phyloP scores from a whole-genome alignment of 1,140 invertebrate species.

The Pogonus chalceus region DNA sequence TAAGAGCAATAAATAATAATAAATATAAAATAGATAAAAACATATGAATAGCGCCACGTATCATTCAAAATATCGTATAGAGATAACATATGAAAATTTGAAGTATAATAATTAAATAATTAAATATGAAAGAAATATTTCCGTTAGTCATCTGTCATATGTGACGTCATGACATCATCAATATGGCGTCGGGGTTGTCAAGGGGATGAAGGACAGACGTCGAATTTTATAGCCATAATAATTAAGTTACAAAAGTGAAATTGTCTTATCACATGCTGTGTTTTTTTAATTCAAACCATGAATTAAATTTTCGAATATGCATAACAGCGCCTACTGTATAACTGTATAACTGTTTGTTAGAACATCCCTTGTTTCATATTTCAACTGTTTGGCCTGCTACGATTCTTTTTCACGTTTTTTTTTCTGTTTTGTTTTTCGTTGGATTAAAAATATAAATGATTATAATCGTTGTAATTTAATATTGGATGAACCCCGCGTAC shows the following conservation, averaged over 20 bases:
- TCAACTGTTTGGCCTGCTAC: neutral
- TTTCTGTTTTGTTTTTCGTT: neutral
- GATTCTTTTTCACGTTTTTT: neutral
- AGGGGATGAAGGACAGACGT: neutral
- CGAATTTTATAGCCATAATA: slow-evolving; percentile 2
- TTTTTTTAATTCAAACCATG: neutral
- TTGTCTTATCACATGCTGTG: neutral
- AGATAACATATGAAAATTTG: too few species aligned
- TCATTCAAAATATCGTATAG: too few species aligned
- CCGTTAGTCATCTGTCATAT: too few species aligned
- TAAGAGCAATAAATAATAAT: too few species aligned
- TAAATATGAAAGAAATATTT: too few species aligned
- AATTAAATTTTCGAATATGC: slow-evolving; percentile 1
- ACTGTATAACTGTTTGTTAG: too few species aligned
- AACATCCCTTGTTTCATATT: neutral
- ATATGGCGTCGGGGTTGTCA: neutral
- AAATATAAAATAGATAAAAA: too few species aligned
- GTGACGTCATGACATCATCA: too few species aligned
- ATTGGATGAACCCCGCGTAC: too few species aligned
- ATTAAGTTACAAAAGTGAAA: neutral
- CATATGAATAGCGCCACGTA: too few species aligned
- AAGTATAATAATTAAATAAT: too few species aligned
- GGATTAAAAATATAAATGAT: neutral
- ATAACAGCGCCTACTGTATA: neutral
- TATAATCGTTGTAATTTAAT: neutral